A percentile compares a stretch with the other conserved stretches of the same genome.
Evolutionary conservation across 2,113 vertebrate genomes (phyloP).

Genomic region (Mastomys coucha): DNA sequence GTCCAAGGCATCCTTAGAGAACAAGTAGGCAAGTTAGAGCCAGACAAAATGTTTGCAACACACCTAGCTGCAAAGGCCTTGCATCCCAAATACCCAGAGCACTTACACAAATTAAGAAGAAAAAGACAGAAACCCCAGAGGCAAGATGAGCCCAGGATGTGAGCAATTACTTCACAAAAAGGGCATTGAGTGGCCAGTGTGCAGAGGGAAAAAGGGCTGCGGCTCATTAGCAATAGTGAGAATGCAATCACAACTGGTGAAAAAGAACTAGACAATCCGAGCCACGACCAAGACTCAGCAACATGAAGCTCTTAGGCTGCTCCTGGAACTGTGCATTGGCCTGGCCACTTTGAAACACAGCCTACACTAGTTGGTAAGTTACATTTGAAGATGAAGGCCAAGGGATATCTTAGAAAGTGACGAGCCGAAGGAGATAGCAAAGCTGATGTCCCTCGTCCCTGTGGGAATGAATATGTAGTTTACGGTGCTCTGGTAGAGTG

Average conservation of each 20-base stretch:
- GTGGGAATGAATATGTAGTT: background rate
- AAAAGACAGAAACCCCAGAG: background rate
- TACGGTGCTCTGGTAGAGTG: background rate
- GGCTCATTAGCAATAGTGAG: background rate
- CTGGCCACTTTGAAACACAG: background rate
- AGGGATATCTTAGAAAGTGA: background rate
- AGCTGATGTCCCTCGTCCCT: background rate
- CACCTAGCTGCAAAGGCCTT: background rate
- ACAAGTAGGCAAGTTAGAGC: background rate
- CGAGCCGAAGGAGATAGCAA: background rate
- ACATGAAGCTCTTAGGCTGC: background rate
- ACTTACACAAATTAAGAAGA: background rate
- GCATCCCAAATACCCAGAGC: background rate
- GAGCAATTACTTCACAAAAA: constrained; percentile 35
- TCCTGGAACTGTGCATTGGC: background rate
- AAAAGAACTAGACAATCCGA: background rate
- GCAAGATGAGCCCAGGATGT: background rate
- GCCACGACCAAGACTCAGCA: background rate
- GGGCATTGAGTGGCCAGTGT: background rate
- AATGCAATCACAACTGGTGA: background rate
- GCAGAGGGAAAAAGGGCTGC: background rate
- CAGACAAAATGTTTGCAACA: background rate
- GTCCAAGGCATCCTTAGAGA: background rate
- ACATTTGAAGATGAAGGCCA: background rate
- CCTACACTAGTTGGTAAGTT: background rate